Conservation (phyloP, 2,888 invertebrate species). For the Drosophila koepferae region DNA sequence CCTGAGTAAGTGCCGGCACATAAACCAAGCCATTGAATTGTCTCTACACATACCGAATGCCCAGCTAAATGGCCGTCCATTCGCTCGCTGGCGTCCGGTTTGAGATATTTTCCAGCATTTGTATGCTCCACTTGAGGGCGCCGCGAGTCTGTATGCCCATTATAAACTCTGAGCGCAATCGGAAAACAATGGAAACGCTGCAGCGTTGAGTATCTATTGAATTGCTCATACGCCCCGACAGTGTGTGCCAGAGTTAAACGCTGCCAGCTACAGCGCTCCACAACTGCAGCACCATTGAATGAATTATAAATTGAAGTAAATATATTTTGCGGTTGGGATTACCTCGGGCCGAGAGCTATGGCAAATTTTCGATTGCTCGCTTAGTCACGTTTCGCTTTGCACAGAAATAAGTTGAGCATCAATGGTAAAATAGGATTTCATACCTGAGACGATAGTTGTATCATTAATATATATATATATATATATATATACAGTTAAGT, state of each 20-base stretch:
- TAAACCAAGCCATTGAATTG: constrained; percentile 50
- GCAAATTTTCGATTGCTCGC: constrained; percentile 40
- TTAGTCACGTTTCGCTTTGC: constrained; percentile 52
- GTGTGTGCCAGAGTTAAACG: constrained; percentile 25
- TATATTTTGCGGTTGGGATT: constrained; percentile 60
- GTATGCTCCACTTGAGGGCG: constrained; percentile 47
- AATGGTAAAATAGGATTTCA: constrained; percentile 16
- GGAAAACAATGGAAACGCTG: constrained; percentile 45
- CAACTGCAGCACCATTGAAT: constrained; percentile 23
- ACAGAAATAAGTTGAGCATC: constrained; percentile 1
- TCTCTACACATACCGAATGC: constrained; percentile 46
- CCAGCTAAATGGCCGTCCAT: constrained; percentile 48
- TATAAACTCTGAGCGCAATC: constrained; percentile 40
- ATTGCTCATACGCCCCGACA: constrained; percentile 39
- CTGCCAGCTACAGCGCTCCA: constrained; percentile 8
- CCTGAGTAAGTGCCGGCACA: constrained; percentile 45
- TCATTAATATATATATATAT: background rate
- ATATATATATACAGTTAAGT: background rate
- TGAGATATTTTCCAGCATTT: constrained; percentile 56
- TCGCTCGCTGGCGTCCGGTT: constrained; percentile 31
- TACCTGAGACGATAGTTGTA: background rate
- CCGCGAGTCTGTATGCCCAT: constrained; percentile 44
- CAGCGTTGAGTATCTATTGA: constrained; percentile 30
- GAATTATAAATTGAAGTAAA: constrained; percentile 65
- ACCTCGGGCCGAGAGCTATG: constrained; percentile 35